Evolutionary conservation across 2,797 vertebrate species (phyloP), one percentile per base, ranked within the genome.

Genomic region (Siniperca obscura): DNA sequence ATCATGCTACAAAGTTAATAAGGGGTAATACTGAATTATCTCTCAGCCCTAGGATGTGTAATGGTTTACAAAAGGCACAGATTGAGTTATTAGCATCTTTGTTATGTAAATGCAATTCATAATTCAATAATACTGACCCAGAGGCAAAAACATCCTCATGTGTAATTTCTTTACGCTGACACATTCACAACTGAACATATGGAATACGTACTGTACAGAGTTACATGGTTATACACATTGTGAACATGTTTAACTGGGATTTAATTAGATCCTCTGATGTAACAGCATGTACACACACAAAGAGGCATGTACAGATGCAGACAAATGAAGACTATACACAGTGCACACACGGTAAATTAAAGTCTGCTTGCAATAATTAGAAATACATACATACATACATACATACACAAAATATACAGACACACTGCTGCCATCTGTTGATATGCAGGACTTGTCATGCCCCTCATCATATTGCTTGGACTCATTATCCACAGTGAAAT

Each of bases 361-460:
- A 71, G 48, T 25, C 36, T 62, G 44, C 11, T 14, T 55, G 19
- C 40, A 79, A 5, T 21, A 14, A 59, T 34, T 62, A 30, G 2
- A 70, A 56, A 83, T 56, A 22, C 52, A 68, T 21, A 36, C 34
- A 2, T 7, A 17, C 27, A 30, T 3, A 30, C 27, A 30, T 30
- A 30, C 52, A 68, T 21, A 36, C 34, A 2, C 27, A 27, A 27
- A 27, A 27, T 27, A 70, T 36, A 22, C 46, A 74, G 30, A 73
- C 59, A 70, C 74, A 59, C 56, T 53, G 59, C 83, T 82, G 67
- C 85, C 76, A 87, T 86, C 89, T 89, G 85, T 89, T 90, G 80
- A 86, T 65, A 19, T 34, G 25, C 65, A 74, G 71, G 67, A 48
- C 70, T 62, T 77, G 70, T 75, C 74, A 71, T 65, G 52, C 56